Evolutionary conservation across 2,888 invertebrate species (phyloP).

Genomic region (Alentia gelatinosa): DNA sequence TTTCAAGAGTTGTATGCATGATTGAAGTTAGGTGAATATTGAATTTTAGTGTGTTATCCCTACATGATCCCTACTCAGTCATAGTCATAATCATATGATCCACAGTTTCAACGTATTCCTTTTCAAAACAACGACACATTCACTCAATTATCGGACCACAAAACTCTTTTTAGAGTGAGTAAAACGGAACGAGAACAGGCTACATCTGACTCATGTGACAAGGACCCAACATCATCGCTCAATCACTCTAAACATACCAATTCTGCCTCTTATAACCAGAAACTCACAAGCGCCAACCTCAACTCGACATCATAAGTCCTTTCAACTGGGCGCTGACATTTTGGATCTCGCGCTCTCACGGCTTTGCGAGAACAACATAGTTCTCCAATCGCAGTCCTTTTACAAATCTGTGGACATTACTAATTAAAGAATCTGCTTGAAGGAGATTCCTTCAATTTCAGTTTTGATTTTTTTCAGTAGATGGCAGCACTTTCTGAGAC

Average conservation of each 20-base stretch:
- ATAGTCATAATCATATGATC: background rate
- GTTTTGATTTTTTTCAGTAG: background rate
- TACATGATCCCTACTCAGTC: too few relatives aligned
- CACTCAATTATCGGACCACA: background rate
- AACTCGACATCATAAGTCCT: slow-evolving; percentile 48
- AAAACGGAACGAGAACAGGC: background rate
- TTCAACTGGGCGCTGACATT: slow-evolving; percentile 67
- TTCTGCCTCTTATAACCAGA: background rate
- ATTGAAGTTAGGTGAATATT: too few relatives aligned
- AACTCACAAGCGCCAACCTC: background rate
- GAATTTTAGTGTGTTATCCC: too few relatives aligned
- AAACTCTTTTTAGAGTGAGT: background rate
- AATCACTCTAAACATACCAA: background rate
- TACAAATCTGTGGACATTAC: too few relatives aligned
- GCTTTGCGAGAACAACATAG: too few relatives aligned
- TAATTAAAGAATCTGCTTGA: too few relatives aligned
- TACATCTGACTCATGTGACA: background rate
- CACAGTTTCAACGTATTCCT: background rate
- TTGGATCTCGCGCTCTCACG: slow-evolving; percentile 69
- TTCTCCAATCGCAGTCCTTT: too few relatives aligned
- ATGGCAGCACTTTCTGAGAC: background rate
- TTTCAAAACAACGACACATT: background rate
- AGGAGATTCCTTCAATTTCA: too few relatives aligned
- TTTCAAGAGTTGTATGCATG: too few relatives aligned
- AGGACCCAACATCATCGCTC: too few relatives aligned